phyloP scores from a whole-genome alignment of 2,888 invertebrate species.

The Drosophila subquinaria region DNA sequence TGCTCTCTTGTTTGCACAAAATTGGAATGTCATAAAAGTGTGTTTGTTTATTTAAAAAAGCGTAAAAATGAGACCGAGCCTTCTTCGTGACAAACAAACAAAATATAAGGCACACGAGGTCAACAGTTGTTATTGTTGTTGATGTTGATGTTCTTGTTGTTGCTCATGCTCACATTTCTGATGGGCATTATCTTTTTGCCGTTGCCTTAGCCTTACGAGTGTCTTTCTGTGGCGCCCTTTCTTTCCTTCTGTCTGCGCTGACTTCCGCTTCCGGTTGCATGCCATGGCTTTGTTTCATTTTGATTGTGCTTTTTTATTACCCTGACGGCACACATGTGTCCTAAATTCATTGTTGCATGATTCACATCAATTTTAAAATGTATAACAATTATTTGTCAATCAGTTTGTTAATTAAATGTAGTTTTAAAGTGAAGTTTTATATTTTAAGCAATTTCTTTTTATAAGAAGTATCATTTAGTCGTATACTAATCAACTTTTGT shows the following conservation, averaged over 20 bases:
- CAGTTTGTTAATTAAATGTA: neutral
- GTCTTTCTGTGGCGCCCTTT: conserved; percentile 62
- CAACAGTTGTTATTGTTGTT: conserved; percentile 32
- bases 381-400: neutral
- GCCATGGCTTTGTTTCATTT: conserved; percentile 53
- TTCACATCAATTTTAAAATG: conserved; percentile 14
- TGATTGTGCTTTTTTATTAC: conserved; percentile 54
- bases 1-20: conserved; percentile 60
- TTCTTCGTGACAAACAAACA: conserved; percentile 29
- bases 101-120: conserved; percentile 32
- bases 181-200: conserved; percentile 40
- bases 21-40: conserved; percentile 80
- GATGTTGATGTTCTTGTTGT: neutral
- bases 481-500: neutral
- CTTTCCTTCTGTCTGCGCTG: conserved; percentile 52
- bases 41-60: conserved; percentile 75
- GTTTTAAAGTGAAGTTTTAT: neutral
- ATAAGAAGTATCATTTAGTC: conserved; percentile 5
- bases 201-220: conserved; percentile 39
- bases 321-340: conserved; percentile 46
- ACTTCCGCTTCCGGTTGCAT: conserved; percentile 75
- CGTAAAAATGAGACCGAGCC: conserved; percentile 53
- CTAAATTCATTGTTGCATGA: conserved; percentile 34
- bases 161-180: conserved; percentile 30
- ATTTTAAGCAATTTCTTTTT: neutral